Base-by-base conservation (phyloP, 2,113 vertebrate species). In the Herpetotheres cachinnans region DNA sequence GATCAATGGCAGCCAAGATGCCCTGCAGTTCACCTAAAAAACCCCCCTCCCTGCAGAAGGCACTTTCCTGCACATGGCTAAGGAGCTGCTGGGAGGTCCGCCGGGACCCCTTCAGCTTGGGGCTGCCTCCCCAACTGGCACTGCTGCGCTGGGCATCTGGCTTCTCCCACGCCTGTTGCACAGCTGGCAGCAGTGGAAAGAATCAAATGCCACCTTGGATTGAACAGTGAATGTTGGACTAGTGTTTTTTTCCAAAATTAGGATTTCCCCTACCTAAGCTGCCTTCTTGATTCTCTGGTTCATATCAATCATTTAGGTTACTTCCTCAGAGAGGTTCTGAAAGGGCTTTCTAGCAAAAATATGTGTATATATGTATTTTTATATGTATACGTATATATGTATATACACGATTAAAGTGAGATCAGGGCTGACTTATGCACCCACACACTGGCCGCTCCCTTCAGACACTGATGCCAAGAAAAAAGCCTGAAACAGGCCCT, bases 391-490 rank as follows among this genome's bases (percentile, higher is more conserved):
- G 36, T 15, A 52, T 11, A 49, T 5, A 76, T 1, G 62, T 34
- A 69, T 22, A 49, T 21, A 36, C 47, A n/a, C 0, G 5, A 55
- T 86, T 76, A 44, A 16, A 93, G 50, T 29, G 63, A 36, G 63
- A 93, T 62, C 76, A 50, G 42, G 76, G 93, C 80, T 92, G 86
- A 91, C 66, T 93, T 79, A 82, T 26, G 50, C 93, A 56, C 95
- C 93, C 91, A 95, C 73, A 17, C 61, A 13, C 65, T 78, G 85
- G 88, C 95, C 14, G 17, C 91, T 97, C 94, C 89, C 46, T 87
- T 63, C 90, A 95, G 94, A 78, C 81, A 10, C 73, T 32, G 55
- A 52, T 89, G 92, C 90, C 91, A 95, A 92, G 93, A 86, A 86
- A 83, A 89, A 67, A 95, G 59, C 74, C 82, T 26, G 2, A 76